Conservation (phyloP, 2,888 invertebrate species). For the Rhopalosiphum nymphaeae region DNA sequence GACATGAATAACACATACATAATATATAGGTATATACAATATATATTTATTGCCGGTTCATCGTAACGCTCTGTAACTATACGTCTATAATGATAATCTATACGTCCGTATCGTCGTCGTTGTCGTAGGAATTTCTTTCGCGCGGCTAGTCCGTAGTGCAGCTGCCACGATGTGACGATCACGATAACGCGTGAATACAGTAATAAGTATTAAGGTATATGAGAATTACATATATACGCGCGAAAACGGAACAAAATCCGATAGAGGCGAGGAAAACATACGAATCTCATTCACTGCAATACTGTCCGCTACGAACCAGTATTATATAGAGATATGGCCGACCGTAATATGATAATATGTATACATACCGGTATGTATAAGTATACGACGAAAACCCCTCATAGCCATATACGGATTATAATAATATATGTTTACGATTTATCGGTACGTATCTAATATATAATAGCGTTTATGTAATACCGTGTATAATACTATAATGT, state of each 20-base stretch:
- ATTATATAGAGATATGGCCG: constrained; percentile 9
- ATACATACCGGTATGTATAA: not conserved
- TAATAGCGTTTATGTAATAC: constrained; percentile 13
- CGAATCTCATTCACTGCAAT: constrained; percentile 1
- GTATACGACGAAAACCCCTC: not conserved
- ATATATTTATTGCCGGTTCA: not conserved
- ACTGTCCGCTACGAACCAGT: constrained; percentile 2
- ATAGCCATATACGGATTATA: not conserved
- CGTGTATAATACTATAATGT: not conserved
- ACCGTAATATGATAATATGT: constrained; percentile 9
- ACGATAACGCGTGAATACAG: constrained; percentile 4
- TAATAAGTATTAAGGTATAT: constrained; percentile 9
- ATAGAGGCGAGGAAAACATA: constrained; percentile 4
- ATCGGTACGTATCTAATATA: not conserved
- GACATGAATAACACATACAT: constrained; percentile 38
- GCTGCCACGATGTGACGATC: constrained; percentile 4
- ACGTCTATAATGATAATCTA: constrained; percentile 19
- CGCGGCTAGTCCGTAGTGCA: not conserved
- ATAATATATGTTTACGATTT: constrained; percentile 13
- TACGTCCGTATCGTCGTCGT: not conserved
- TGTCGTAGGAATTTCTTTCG: not conserved
- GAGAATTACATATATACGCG: not conserved
- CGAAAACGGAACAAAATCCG: constrained; percentile 11
- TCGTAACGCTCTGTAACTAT: not conserved
- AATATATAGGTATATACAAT: not conserved